phyloP scores from a whole-genome alignment of 2,888 invertebrate species.

The Limnephilus auricula region DNA sequence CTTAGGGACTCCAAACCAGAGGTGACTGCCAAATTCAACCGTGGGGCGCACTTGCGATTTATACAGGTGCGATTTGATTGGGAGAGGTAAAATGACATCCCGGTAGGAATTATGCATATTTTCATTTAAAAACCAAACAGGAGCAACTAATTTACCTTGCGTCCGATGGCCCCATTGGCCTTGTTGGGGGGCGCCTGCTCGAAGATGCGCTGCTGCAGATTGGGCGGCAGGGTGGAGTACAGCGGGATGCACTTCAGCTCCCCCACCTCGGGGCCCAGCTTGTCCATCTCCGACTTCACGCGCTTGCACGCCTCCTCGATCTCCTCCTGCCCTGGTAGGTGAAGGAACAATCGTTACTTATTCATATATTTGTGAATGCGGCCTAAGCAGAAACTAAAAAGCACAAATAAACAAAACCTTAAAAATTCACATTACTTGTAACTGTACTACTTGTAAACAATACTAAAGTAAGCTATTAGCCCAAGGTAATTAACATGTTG shows the following conservation, averaged over 20 bases:
- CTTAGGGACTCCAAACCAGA: too few species aligned
- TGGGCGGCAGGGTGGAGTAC: constrained; percentile 98
- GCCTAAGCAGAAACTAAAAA: neutral
- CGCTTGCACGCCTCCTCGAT: constrained; percentile 99
- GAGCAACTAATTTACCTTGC: constrained; percentile 75
- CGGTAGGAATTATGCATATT: too few species aligned
- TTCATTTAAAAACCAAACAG: too few species aligned
- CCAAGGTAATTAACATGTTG: too few species aligned
- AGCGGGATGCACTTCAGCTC: constrained; percentile 98
- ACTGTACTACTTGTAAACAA: too few species aligned
- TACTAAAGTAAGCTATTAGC: too few species aligned
- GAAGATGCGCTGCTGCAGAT: constrained; percentile 97
- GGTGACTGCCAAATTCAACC: too few species aligned
- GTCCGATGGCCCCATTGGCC: constrained; percentile 91
- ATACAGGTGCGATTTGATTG: too few species aligned
- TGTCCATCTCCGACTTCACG: constrained; percentile 96
- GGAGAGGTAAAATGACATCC: too few species aligned
- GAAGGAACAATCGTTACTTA: neutral
- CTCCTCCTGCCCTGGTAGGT: constrained; percentile 85
- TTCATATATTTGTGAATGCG: neutral
- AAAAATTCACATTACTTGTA: too few species aligned
- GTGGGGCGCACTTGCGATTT: too few species aligned
- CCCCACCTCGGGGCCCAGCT: constrained; percentile 97
- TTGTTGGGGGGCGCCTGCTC: constrained; percentile 96
- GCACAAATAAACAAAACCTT: neutral